A percentile compares a stretch with the other conserved stretches of the same genome.
Conservation (phyloP, 2,888 invertebrate species). For the Gerris lacustris region DNA sequence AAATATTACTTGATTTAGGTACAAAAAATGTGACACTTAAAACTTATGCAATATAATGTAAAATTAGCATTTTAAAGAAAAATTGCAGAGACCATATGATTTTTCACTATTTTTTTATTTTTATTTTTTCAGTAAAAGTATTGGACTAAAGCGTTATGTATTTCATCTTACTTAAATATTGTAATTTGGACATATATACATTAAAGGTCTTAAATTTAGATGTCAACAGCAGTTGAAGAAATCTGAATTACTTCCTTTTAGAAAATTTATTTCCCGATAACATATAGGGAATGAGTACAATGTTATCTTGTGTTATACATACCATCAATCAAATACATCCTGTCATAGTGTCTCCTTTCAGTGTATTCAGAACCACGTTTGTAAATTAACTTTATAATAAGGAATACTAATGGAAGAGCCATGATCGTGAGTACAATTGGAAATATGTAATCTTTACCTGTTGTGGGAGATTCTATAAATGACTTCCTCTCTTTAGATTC, state of each 20-base stretch:
- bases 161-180: no score
- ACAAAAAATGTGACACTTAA: no score
- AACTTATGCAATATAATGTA: no score
- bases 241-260: constrained; percentile 22
- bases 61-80: no score
- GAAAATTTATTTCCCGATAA: constrained; percentile 29
- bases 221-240: no score
- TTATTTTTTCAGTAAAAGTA: no score
- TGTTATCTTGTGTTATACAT: constrained; percentile 65
- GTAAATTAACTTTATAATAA: constrained; percentile 52
- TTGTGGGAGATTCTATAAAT: constrained; percentile 27
- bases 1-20: no score
- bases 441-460: constrained; percentile 49
- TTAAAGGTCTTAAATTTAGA: no score
- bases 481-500: constrained; percentile 21
- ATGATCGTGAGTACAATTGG: constrained; percentile 62
- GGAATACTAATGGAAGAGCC: constrained; percentile 59
- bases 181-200: no score
- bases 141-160: no score
- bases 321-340: constrained; percentile 80
- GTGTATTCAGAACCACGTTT: constrained; percentile 68
- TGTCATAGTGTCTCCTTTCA: constrained; percentile 71
- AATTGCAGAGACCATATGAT: no score
- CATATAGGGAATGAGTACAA: constrained; percentile 2
- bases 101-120: no score